A percentile compares a stretch with the other conserved stretches of the same genome.
Evolutionary conservation across 2,888 invertebrate genomes (phyloP).

Genomic region (Oligia latruncula): DNA sequence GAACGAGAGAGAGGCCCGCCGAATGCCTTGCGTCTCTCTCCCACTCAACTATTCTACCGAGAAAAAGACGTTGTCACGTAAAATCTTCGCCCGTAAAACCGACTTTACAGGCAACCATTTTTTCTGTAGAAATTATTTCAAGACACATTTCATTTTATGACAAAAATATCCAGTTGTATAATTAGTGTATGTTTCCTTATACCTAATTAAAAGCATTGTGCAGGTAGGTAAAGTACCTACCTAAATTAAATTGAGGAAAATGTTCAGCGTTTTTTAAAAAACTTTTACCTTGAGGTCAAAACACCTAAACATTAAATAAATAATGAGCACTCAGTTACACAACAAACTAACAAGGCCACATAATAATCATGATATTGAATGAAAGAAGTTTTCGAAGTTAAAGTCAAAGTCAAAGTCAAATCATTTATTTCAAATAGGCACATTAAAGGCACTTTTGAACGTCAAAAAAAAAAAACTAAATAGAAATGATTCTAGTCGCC

Average conservation of each 20-base stretch:
- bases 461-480: no score
- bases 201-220: not conserved
- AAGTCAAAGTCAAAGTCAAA: no score
- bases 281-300: not conserved
- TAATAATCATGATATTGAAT: not conserved
- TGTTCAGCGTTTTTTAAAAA: not conserved
- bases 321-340: not conserved
- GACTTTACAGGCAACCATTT: no score
- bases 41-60: no score
- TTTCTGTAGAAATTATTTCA: not conserved
- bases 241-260: not conserved
- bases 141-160: not conserved
- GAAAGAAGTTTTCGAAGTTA: constrained; percentile 13
- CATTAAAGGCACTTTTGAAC: no score
- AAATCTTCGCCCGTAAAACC: no score
- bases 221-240: not conserved
- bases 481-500: no score
- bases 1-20: no score
- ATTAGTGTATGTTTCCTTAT: constrained; percentile 5
- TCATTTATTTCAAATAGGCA: no score
- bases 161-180: not conserved
- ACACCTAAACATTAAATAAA: not conserved
- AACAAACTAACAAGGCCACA: not conserved
- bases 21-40: no score
- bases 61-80: no score